Percentiles rank a stretch among this genome's conserved stretches.
These are phyloP conservation scores for Intellagama lesueurii DNA, from an alignment of 2,797 vertebrate species.

Conservation along the genomic window DNA sequence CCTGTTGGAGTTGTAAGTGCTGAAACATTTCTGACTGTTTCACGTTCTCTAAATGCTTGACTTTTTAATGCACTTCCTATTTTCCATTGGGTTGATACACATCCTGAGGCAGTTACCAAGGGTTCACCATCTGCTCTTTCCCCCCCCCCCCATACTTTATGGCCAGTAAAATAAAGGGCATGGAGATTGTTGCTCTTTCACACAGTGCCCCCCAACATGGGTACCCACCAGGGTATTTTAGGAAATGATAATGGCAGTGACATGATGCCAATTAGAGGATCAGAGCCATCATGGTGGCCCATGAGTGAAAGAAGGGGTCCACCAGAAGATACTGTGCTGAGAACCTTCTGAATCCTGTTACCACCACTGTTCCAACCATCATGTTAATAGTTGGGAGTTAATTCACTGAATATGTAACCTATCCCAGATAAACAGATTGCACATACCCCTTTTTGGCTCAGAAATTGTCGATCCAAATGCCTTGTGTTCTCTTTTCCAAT, in stretches of 20 bases:
- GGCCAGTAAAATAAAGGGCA: background rate
- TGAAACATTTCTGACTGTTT: slow-evolving; percentile 27
- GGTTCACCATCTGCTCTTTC: no score
- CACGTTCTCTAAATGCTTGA: background rate
- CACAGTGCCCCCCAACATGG: no score
- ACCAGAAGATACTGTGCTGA: background rate
- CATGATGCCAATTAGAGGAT: background rate
- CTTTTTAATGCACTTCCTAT: background rate
- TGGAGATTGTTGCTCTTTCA: background rate
- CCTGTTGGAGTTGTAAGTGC: background rate
- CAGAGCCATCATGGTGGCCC: background rate
- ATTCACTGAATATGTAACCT: background rate
- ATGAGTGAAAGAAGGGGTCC: background rate
- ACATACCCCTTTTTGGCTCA: no score
- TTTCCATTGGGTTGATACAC: background rate
- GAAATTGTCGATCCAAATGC: background rate
- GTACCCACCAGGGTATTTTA: background rate
- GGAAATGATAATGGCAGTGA: background rate
- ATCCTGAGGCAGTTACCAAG: background rate
- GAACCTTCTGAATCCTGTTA: background rate
- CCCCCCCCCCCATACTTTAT: background rate
- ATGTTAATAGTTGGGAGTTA: background rate
- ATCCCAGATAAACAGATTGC: background rate
- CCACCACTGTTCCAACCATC: background rate
- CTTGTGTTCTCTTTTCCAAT: background rate